These are phyloP conservation scores for Neosalanx taihuensis DNA, from an alignment of 2,797 vertebrate species.

Conservation along the genomic window DNA sequence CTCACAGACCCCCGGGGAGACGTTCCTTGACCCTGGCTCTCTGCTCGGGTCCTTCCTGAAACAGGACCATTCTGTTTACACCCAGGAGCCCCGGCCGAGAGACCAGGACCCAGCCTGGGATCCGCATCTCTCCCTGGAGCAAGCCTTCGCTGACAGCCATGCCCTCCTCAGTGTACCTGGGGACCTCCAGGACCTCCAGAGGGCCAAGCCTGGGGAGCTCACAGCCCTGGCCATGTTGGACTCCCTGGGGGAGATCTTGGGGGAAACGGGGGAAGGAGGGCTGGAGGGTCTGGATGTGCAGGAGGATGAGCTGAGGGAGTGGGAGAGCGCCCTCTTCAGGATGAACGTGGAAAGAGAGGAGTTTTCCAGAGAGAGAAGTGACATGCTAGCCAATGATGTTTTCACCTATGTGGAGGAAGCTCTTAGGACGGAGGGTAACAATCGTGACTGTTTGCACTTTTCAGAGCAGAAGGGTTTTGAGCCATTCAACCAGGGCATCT, in stretches of 20 bases:
- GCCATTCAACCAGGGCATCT: slow-evolving; percentile 13
- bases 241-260: slow-evolving; percentile 54
- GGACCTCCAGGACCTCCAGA: slow-evolving; percentile 20
- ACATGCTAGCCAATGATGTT: slow-evolving; percentile 42
- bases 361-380: not conserved
- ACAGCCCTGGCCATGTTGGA: slow-evolving; percentile 40
- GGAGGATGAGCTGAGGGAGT: slow-evolving; percentile 45
- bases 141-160: slow-evolving; percentile 56
- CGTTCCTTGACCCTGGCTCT: slow-evolving; percentile 48
- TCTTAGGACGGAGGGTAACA: slow-evolving; percentile 27
- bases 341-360: slow-evolving; percentile 36
- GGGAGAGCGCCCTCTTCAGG: slow-evolving; percentile 57
- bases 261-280: slow-evolving; percentile 10
- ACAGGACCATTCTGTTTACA: slow-evolving; percentile 52
- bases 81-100: slow-evolving; percentile 34
- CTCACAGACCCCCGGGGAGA: slow-evolving; percentile 13
- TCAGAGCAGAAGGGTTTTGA: slow-evolving; percentile 10
- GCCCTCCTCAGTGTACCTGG: slow-evolving; percentile 51
- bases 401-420: slow-evolving; percentile 53
- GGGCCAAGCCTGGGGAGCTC: slow-evolving; percentile 24
- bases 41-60: slow-evolving; percentile 48
- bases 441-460: not conserved
- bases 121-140: slow-evolving; percentile 48
- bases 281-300: slow-evolving; percentile 37
- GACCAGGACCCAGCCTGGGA: slow-evolving; percentile 13